Base-by-base conservation (phyloP, 2,888 invertebrate species). In the Drosophila kambysellisi region DNA sequence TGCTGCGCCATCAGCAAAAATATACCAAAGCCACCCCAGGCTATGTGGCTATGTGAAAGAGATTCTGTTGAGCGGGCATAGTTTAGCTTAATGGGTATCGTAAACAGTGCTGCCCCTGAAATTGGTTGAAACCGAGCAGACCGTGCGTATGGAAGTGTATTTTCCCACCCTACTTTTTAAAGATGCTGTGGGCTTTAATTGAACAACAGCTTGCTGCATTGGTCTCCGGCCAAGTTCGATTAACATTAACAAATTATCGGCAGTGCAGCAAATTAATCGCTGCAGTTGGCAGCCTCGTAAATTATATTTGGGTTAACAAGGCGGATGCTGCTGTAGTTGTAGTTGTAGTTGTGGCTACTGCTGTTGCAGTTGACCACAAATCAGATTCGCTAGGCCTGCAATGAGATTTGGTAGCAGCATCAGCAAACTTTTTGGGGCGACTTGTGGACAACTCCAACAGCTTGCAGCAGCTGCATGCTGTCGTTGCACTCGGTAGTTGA, bases 31-130 rank as follows among this genome's bases (percentile, higher is more conserved):
- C 32, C 67, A 63, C 69, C 63, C 64, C 48, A 29, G 39, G 15
- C 29, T 50, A n/a, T 54, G 58, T 46, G 48, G 30, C 29, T 15
- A 46, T 51, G 41, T 39, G 39, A 9, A 60, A 37, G n/a, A 20
- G 20, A 41, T 57, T 60, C 35, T n/a, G 43, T 39, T 43, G 54
- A 62, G 54, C 62, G 65, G 60, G 65, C 75, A 88, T 89, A 85
- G 89, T 90, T 85, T 90, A 90, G 90, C 90, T 85, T 88, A 85
- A 85, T 85, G 85, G 83, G 78, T 51, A 69, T 90, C 85, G 89
- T 88, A 90, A 85, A 85, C 29, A 64, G 62, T 43, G 56, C 53
- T 59, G 71, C 54, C 82, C 70, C 74, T 74, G 64, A 81, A 83
- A 61, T 72, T 59, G 72, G 33, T 67, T 60, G 20, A 48, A 5